phyloP scores from a whole-genome alignment of 2,797 vertebrate species.

The Peromyscus nudipes region DNA sequence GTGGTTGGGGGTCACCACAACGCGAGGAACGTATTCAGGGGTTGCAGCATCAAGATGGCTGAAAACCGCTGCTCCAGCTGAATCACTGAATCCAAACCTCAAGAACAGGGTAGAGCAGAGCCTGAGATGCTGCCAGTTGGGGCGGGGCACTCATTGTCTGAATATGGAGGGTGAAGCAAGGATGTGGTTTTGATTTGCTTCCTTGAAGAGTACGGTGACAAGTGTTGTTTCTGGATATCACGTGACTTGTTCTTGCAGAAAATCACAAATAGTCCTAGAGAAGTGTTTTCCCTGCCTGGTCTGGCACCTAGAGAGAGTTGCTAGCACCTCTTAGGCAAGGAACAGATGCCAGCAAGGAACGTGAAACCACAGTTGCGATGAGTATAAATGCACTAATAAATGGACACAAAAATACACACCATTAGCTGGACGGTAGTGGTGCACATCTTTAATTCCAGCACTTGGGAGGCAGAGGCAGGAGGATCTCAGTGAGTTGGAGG shows the following conservation, averaged over 20 bases:
- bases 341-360: neutral
- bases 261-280: constrained; percentile 10
- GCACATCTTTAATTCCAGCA: no score
- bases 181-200: neutral
- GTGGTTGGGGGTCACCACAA: neutral
- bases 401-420: neutral
- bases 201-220: neutral
- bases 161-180: neutral
- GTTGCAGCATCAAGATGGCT: no score
- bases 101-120: neutral
- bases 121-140: neutral
- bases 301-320: neutral
- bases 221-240: neutral
- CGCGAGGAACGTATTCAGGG: neutral
- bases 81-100: neutral
- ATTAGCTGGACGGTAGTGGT: neutral
- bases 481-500: no score
- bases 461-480: no score
- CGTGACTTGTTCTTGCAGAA: constrained; percentile 48
- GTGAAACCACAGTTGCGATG: neutral
- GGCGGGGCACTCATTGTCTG: neutral
- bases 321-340: neutral
- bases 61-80: neutral
- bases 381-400: neutral
- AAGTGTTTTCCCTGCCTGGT: neutral